Percentiles rank a stretch among this genome's conserved stretches.
phyloP scores from a whole-genome alignment of 2,113 vertebrate genomes.

The Lutjanus erythropterus region DNA sequence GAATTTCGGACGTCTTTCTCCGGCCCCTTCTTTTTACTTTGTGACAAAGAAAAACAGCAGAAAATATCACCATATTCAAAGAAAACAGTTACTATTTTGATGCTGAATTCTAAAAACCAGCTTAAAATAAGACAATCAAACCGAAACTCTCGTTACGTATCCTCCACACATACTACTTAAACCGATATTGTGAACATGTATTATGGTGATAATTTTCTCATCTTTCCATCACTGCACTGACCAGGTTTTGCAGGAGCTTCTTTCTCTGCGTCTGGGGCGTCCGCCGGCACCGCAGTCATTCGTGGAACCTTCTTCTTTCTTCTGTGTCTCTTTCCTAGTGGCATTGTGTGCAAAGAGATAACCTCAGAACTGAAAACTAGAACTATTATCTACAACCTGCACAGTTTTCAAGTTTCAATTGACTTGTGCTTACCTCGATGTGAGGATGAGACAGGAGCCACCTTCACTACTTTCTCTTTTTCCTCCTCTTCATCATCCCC shows the following conservation, averaged over 20 bases:
- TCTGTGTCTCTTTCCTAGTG: conserved; percentile 55
- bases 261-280: conserved; percentile 37
- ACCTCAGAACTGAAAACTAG: conserved; percentile 4
- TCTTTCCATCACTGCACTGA: conserved; percentile 30
- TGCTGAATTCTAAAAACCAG: background rate
- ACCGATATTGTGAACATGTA: background rate
- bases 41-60: background rate
- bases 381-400: background rate
- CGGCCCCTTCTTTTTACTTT: conserved; percentile 55
- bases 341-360: background rate
- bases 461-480: conserved; percentile 45
- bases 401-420: background rate
- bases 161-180: background rate
- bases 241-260: conserved; percentile 40
- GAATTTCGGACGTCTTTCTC: conserved; percentile 39
- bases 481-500: conserved; percentile 62
- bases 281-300: background rate
- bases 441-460: conserved; percentile 19
- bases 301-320: conserved; percentile 39
- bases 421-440: conserved; percentile 50
- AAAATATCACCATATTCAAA: background rate
- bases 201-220: background rate
- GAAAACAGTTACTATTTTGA: too few species aligned
- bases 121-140: background rate
- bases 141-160: background rate